Base-by-base conservation (phyloP, 2,888 invertebrate genomes). In the Eretmocerus hayati region DNA sequence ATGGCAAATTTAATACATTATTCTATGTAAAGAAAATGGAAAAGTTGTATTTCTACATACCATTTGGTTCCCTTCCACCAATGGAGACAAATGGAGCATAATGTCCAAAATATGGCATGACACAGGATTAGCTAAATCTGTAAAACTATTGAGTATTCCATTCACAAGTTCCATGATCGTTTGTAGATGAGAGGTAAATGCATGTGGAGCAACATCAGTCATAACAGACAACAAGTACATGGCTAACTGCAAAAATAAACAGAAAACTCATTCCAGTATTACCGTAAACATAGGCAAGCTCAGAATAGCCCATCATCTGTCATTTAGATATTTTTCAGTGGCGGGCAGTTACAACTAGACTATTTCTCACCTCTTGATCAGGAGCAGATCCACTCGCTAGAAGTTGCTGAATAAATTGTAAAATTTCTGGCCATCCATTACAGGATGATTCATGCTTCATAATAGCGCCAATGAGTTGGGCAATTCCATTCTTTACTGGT, bases 401-500 rank as follows among this genome's bases (percentile, higher is more conserved):
- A 44, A 79, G 72, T 48, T 76, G 75, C 55, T 79, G 76, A 37
- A 84, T 68, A 61, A 83, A 81, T 55, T 79, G 76, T 57, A 83
- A 72, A 48, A 84, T 71, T 63, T 83, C 81, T 13, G 83, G 83
- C 84, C 84, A 85, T n/a, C 54, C 55, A 42, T 69, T 65, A 35
- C 55, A 61, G 3, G 66, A 76, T 56, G 84, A 75, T 69, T 87
- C 87, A 66, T 87, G 84, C 57, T 83, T 84, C 13, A 85, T 81
- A 46, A 87, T 73, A 1, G 80, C 77, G 20, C 84, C 87, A 57
- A 87, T 78, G 52, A 87, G 75, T 64, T 85, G 84, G 2, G 83
- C 84, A 56, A 88, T 80, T 1, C 83, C 75, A 67, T 80, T 83
- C 58, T 82, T 80, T 1, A 86, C 86, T 46, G 72, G 70, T 62